These are phyloP conservation scores for Phoenicopterus ruber DNA, from an alignment of 2,113 vertebrate species.

Conservation along the genomic window DNA sequence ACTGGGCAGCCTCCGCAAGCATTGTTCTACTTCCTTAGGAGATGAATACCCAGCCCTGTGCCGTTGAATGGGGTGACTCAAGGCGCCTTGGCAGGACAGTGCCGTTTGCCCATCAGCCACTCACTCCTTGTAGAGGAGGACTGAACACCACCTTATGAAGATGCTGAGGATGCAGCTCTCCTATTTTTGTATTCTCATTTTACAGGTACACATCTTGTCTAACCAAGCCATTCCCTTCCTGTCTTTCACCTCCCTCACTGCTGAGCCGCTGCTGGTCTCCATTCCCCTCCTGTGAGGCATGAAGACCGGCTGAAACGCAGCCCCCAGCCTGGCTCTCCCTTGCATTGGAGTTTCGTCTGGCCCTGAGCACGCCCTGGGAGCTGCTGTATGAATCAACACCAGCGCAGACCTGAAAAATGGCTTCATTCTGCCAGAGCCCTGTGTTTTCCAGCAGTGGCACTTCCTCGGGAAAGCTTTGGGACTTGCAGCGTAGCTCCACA, in stretches of 20 bases:
- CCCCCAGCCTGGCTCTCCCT: neutral
- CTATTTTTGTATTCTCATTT: neutral
- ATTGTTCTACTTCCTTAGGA: neutral
- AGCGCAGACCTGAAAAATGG: neutral
- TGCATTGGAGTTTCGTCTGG: neutral
- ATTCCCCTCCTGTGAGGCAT: neutral
- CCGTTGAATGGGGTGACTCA: accelerated
- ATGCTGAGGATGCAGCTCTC: neutral
- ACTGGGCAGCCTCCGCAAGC: neutral
- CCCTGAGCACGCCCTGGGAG: neutral
- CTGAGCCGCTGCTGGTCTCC: neutral
- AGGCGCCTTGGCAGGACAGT: neutral
- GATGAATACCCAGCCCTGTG: neutral
- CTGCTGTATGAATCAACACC: neutral
- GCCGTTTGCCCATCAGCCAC: neutral
- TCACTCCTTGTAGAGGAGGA: neutral
- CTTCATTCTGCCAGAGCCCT: neutral
- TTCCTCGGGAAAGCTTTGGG: neutral
- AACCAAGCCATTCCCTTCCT: neutral
- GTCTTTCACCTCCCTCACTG: neutral
- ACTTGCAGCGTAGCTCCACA: neutral
- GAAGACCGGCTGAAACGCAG: neutral
- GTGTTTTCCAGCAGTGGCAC: neutral
- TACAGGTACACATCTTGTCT: neutral
- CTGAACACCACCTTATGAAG: neutral